These are phyloP conservation scores for Sisor rabdophorus DNA, from an alignment of 2,113 vertebrate genomes.

Conservation along the genomic window DNA sequence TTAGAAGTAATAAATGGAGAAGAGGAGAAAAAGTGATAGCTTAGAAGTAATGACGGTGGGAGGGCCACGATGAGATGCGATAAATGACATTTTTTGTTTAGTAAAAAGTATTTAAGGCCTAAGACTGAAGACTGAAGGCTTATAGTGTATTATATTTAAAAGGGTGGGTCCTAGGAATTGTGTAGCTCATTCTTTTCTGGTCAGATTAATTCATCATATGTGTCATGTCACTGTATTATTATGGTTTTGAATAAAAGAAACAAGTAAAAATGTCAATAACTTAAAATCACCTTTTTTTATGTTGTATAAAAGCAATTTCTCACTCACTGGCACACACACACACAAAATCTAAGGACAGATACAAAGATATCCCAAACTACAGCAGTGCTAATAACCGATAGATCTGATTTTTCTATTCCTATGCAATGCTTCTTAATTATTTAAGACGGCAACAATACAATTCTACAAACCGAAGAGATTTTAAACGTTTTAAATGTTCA, in stretches of 20 bases:
- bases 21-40: neutral
- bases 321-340: neutral
- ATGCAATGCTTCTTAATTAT: neutral
- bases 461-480: neutral
- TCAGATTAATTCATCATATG: neutral
- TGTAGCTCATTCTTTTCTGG: neutral
- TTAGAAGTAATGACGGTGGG: neutral
- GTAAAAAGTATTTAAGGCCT: neutral
- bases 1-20: slow-evolving; percentile 49
- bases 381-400: neutral
- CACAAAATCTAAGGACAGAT: neutral
- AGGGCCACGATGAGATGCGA: neutral
- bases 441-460: neutral
- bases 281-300: neutral
- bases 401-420: neutral
- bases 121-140: too few species aligned
- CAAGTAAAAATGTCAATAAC: neutral
- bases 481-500: neutral
- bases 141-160: neutral
- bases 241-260: too few species aligned
- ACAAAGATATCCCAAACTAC: neutral
- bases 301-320: neutral
- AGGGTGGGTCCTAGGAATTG: neutral
- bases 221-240: neutral
- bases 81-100: too few species aligned